phyloP scores from a whole-genome alignment of 2,888 invertebrate species.

The Synanthedon vespiformis region DNA sequence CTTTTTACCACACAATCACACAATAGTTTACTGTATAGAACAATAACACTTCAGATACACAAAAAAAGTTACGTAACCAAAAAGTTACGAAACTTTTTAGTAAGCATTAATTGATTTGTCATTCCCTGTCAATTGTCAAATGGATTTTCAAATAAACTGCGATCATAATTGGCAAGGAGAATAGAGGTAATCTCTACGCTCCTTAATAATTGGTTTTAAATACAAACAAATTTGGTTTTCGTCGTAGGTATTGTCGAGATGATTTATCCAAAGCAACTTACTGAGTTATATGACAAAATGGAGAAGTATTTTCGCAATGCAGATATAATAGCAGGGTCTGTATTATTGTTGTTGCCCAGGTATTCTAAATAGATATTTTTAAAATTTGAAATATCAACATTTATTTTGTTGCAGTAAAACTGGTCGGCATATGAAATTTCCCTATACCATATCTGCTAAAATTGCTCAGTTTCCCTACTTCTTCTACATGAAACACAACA shows the following conservation, averaged over 20 bases:
- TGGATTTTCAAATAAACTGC: too few species aligned
- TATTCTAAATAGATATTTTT: neutral
- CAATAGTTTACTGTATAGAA: too few species aligned
- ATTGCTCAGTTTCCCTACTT: slow-evolving; percentile 85
- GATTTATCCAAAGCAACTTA: slow-evolving; percentile 28
- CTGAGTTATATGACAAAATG: slow-evolving; percentile 18
- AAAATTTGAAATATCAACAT: neutral
- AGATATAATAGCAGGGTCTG: slow-evolving; percentile 38
- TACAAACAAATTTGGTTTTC: too few species aligned
- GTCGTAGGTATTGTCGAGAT: slow-evolving; percentile 10
- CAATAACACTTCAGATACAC: too few species aligned
- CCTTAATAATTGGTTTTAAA: too few species aligned
- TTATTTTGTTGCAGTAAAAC: slow-evolving; percentile 39
- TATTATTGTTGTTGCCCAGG: neutral
- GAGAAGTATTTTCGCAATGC: slow-evolving; percentile 19
- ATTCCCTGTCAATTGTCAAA: too few species aligned
- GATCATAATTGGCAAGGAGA: too few species aligned
- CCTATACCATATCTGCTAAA: slow-evolving; percentile 85
- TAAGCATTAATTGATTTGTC: too few species aligned
- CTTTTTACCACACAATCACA: too few species aligned
- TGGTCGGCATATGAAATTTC: slow-evolving; percentile 85
- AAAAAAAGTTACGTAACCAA: too few species aligned
- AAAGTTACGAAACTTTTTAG: too few species aligned
- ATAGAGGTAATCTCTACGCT: too few species aligned
- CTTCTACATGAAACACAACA: slow-evolving; percentile 77